Evolutionary conservation across 1,140 invertebrate species (phyloP).

Genomic region (Bursaphelenchus mucronatus): DNA sequence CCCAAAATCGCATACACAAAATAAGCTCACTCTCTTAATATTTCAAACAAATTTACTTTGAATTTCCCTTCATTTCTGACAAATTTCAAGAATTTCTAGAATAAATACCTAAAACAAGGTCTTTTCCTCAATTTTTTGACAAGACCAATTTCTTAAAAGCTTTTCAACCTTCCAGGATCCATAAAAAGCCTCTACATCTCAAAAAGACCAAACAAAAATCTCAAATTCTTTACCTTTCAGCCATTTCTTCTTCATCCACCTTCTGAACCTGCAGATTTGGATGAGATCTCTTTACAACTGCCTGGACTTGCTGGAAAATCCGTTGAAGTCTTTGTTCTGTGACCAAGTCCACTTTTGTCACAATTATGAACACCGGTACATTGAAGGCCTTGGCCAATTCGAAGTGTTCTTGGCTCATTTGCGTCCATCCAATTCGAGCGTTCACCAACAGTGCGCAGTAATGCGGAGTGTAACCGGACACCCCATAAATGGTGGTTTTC

Average conservation of each 20-base stretch:
- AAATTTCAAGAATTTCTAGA: no score
- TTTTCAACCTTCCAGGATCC: no score
- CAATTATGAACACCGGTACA: constrained; percentile 80
- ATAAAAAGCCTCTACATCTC: no score
- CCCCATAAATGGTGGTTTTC: constrained; percentile 84
- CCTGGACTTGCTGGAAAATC: constrained; percentile 23
- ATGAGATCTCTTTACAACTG: not conserved
- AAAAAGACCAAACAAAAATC: not conserved
- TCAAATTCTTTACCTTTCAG: constrained; percentile 7
- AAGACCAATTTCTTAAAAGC: no score
- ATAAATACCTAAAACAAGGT: no score
- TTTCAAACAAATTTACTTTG: no score
- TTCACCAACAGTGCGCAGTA: constrained; percentile 85
- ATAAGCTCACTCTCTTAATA: no score
- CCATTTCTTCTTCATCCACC: constrained; percentile 9
- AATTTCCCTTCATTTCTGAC: no score
- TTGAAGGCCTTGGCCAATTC: constrained; percentile 76
- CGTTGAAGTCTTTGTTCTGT: constrained; percentile 31
- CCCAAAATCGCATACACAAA: no score
- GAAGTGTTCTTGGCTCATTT: constrained; percentile 71
- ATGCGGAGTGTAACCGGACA: constrained; percentile 88
- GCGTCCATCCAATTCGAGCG: constrained; percentile 63
- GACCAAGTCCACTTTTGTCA: constrained; percentile 80
- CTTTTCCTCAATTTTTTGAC: no score
- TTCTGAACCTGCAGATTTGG: constrained; percentile 5